phyloP scores from a whole-genome alignment of 2,113 vertebrate species.

The Lichenostomus cassidix region DNA sequence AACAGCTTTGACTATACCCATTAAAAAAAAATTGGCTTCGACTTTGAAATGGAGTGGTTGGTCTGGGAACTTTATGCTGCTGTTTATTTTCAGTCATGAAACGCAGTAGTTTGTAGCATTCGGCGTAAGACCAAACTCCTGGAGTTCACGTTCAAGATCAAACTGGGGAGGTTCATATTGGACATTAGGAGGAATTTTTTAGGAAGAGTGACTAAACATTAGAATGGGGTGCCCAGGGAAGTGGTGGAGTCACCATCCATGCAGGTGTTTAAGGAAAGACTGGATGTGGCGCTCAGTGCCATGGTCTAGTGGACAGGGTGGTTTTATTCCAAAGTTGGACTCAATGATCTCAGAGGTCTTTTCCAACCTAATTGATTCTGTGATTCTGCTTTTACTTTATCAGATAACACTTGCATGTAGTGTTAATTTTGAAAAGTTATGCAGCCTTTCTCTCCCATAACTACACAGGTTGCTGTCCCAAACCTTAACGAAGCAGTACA shows the following conservation, averaged over 20 bases:
- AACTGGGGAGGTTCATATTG: background rate
- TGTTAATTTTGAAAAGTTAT: background rate
- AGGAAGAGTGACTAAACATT: background rate
- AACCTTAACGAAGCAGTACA: constrained; percentile 82
- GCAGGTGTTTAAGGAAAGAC: background rate
- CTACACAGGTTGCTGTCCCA: constrained; percentile 81
- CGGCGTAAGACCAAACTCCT: background rate
- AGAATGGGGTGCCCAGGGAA: background rate
- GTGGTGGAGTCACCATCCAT: background rate
- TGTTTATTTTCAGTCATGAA: background rate
- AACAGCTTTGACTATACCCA: background rate
- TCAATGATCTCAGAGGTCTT: background rate
- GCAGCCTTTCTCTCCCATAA: background rate
- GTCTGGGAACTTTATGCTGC: background rate
- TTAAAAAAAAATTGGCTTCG: background rate
- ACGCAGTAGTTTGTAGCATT: background rate
- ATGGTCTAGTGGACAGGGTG: no score
- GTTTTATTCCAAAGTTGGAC: background rate
- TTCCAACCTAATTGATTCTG: background rate
- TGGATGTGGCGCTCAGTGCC: background rate
- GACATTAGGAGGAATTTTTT: background rate
- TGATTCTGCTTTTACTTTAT: background rate
- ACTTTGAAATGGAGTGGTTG: background rate
- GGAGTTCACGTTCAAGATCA: background rate
- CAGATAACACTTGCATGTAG: background rate